phyloP scores from a whole-genome alignment of 2,797 vertebrate species.

The Centropyge bicolor region DNA sequence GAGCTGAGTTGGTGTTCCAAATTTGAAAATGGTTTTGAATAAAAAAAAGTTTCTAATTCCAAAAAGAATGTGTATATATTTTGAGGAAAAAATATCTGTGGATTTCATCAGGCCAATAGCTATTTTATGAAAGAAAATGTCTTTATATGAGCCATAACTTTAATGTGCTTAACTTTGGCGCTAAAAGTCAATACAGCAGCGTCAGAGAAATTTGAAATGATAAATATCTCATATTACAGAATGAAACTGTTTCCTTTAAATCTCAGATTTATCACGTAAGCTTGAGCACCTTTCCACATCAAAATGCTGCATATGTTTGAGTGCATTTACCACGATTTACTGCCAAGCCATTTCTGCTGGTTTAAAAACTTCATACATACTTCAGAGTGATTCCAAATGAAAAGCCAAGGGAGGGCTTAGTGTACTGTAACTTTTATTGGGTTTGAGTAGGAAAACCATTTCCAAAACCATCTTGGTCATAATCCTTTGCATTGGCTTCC shows the following conservation, averaged over 20 bases:
- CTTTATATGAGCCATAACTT: slow-evolving; percentile 24
- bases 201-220: neutral
- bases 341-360: slow-evolving; percentile 30
- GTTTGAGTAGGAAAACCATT: slow-evolving; percentile 59
- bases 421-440: slow-evolving; percentile 54
- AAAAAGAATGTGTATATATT: neutral
- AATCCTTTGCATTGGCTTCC: slow-evolving; percentile 57
- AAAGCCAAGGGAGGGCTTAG: slow-evolving; percentile 46
- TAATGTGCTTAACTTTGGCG: slow-evolving; percentile 13
- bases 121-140: slow-evolving; percentile 17
- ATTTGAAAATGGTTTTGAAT: neutral
- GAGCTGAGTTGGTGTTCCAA: slow-evolving; percentile 16
- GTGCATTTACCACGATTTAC: slow-evolving; percentile 38
- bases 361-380: slow-evolving; percentile 42
- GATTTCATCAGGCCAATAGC: neutral
- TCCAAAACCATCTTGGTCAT: slow-evolving; percentile 45
- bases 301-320: slow-evolving; percentile 30
- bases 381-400: slow-evolving; percentile 35
- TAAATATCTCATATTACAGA: slow-evolving; percentile 32
- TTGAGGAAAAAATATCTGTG: fast-evolving
- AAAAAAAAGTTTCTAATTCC: neutral
- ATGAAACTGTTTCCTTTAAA: slow-evolving; percentile 22
- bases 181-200: slow-evolving; percentile 6
- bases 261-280: slow-evolving; percentile 42
- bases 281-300: slow-evolving; percentile 29